Percentiles rank a stretch among this genome's conserved stretches.
Conservation (phyloP, 2,113 vertebrate species). For the Cranoglanis bouderius region DNA sequence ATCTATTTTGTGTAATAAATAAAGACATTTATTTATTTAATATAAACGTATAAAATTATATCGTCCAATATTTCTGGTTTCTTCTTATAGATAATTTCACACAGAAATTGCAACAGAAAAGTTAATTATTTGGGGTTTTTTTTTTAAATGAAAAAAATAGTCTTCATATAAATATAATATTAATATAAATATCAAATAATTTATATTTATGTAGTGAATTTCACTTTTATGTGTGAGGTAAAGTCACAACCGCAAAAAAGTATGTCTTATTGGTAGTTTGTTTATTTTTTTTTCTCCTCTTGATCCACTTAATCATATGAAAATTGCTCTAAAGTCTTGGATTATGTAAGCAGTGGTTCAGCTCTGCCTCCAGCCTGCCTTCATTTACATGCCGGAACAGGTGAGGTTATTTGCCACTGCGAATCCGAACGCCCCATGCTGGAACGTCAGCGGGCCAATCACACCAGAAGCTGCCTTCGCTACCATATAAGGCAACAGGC, state of each 20-base stretch:
- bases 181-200: not conserved
- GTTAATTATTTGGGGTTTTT: not conserved
- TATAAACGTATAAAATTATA: not conserved
- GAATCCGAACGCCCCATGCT: conserved; percentile 15
- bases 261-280: not conserved
- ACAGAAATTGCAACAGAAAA: not conserved
- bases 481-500: conserved; percentile 60
- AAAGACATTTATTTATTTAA: not conserved
- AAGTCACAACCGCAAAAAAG: not conserved
- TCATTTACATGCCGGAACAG: conserved; percentile 55
- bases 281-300: not conserved
- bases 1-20: too few species aligned
- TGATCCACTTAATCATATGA: not conserved
- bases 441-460: conserved; percentile 54
- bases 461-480: conserved; percentile 47
- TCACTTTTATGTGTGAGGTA: not conserved
- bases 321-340: not conserved
- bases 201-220: not conserved
- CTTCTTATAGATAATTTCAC: not conserved
- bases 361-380: not conserved
- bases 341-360: not conserved
- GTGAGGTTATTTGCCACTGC: conserved; percentile 53
- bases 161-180: not conserved
- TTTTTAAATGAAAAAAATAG: not conserved
- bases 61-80: not conserved